Percentiles rank a stretch among this genome's conserved stretches.
Conservation (phyloP, 2,888 invertebrate species). For the Flexamia atlantica region DNA sequence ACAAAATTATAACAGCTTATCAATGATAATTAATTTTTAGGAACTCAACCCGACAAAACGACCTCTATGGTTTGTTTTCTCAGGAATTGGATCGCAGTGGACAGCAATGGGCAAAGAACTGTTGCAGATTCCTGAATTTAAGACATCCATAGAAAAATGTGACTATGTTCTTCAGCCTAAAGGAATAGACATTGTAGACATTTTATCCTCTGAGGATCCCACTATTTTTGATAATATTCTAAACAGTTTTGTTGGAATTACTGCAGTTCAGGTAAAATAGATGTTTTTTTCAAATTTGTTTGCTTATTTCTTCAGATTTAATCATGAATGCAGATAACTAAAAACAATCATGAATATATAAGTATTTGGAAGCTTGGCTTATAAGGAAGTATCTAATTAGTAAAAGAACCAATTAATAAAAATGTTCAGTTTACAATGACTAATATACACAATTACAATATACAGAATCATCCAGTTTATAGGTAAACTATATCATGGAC, state of each 20-base stretch:
- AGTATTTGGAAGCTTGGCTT: too few species aligned
- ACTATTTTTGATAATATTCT: slow-evolving; percentile 81
- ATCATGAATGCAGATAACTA: too few species aligned
- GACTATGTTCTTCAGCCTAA: slow-evolving; percentile 79
- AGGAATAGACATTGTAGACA: slow-evolving; percentile 80
- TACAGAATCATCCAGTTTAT: too few species aligned
- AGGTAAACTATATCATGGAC: too few species aligned
- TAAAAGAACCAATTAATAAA: too few species aligned
- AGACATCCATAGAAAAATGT: slow-evolving; percentile 79
- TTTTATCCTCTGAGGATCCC: slow-evolving; percentile 80
- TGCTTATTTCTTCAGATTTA: too few species aligned
- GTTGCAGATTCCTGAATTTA: slow-evolving; percentile 83
- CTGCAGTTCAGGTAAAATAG: slow-evolving; percentile 79
- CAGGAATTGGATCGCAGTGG: slow-evolving; percentile 89
- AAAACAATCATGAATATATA: too few species aligned
- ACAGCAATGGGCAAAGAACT: slow-evolving; percentile 82
- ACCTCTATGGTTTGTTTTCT: slow-evolving; percentile 83
- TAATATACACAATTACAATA: too few species aligned
- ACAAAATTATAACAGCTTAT: too few species aligned
- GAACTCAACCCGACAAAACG: slow-evolving; percentile 66
- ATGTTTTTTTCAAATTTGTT: background rate
- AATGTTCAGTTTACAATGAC: too few species aligned
- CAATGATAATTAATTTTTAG: background rate
- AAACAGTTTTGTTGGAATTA: slow-evolving; percentile 85
- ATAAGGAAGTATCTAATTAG: too few species aligned